Evolutionary conservation across 2,888 invertebrate genomes (phyloP), one percentile per base, ranked within the genome.

Genomic region (Hydrotaea cyrtoneurina): DNA sequence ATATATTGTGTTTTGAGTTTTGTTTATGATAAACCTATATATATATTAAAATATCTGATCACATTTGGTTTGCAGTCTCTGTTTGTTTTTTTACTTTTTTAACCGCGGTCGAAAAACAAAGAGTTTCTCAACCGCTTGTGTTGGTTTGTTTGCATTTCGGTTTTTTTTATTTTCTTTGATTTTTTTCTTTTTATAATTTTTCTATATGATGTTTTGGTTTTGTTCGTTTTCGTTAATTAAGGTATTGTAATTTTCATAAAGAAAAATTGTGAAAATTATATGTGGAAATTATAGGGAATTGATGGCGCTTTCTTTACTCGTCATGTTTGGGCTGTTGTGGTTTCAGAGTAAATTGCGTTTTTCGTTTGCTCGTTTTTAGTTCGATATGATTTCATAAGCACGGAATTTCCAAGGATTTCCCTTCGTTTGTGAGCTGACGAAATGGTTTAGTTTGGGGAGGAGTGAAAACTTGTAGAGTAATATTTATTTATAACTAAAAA

Each of bases 41-140:
- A 91, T 91, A 85, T 87, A 90, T 90, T 90, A 87, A 91, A 90
- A 92, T 92, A 92, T 92, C 92, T 92, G 92, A 92, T 92, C 92
- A 92, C 92, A 92, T 92, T 91, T 91, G 90, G 90, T 91, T 92
- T 92, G 92, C 92, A 92, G 92, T 92, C 92, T 92, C 91, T 91
- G 89, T 91, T 91, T 89, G 86, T 88, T 87, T 88, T 87, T 86
- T 88, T 86, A 86, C 73, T 80, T 86, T 84, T 88, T 85, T 79
- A 19, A 26, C 21, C 21, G 15, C 59, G 23, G 17, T 23, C 4
- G 26, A 59, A 26, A 59, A 26, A 59, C 59, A 43, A 62, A 26
- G 59, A 59, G 55, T 74, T 85, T 21, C 83, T 86, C 83, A 78
- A 71, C 64, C 26, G 50, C 17, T 8, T 46, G 17, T 66, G n/a